These are phyloP conservation scores for Tyrannus savana DNA, from an alignment of 2,113 vertebrate species.

Conservation along the genomic window DNA sequence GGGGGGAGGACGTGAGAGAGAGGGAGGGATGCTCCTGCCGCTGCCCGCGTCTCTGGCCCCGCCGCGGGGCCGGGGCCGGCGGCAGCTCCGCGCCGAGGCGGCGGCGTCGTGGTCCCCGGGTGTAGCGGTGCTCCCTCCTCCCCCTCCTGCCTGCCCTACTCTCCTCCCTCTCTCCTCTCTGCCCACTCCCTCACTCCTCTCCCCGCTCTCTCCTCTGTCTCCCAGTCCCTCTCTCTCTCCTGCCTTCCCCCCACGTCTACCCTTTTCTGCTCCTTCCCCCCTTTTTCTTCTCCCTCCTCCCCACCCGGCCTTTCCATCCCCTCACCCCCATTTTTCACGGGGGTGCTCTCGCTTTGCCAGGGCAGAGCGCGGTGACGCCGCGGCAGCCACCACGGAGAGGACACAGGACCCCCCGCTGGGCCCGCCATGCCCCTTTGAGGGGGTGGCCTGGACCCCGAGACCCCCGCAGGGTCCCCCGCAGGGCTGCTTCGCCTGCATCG, in stretches of 20 bases:
- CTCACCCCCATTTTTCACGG: background rate
- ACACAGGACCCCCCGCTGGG: constrained; percentile 74
- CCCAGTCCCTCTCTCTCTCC: background rate
- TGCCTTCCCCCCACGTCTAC: background rate
- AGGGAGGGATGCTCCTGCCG: background rate
- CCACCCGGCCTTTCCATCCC: background rate
- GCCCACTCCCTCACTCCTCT: background rate
- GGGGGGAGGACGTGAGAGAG: background rate
- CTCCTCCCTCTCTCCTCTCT: background rate
- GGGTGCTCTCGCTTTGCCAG: background rate
- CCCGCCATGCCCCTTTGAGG: constrained; percentile 71
- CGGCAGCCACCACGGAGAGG: constrained; percentile 77
- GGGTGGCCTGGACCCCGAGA: constrained; percentile 76
- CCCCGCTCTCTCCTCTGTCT: background rate
- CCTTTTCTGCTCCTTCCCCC: background rate
- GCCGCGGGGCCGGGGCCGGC: constrained; percentile 17
- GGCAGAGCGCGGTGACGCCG: constrained; percentile 34
- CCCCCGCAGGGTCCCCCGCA: constrained; percentile 61
- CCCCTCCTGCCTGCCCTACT: constrained; percentile 12
- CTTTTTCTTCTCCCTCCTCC: background rate
- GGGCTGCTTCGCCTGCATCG: constrained; percentile 77
- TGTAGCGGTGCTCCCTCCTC: constrained; percentile 17
- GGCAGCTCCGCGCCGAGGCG: background rate
- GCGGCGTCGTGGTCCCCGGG: background rate
- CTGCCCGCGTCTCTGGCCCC: background rate